Evolutionary conservation across 2,797 vertebrate genomes (phyloP), one percentile per base, ranked within the genome.

Genomic region (Hippoglossus hippoglossus): DNA sequence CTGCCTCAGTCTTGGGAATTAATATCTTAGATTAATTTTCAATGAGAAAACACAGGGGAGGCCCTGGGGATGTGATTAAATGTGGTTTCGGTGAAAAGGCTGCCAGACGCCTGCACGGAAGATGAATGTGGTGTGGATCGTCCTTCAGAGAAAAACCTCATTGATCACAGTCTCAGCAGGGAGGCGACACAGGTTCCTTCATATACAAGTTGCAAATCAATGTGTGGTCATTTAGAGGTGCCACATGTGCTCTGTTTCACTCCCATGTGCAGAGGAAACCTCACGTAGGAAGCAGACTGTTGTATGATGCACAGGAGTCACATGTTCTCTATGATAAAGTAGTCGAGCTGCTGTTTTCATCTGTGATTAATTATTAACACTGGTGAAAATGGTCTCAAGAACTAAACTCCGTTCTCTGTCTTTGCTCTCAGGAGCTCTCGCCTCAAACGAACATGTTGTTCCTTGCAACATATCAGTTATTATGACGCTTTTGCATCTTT

Each of bases 21-120:
- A 63, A 75, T 67, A 46, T 46, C 31, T 66, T 4, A 22, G 25
- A 53, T 82, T 84, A 1, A 55, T 63, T 68, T 74, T 55, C 66
- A 66, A 31, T 59, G 26, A 66, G 55, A 57, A 76, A 68, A 74
- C 73, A 75, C 36, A 21, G 18, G 41, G 39, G 24, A 74, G 60
- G n/a, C 80, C 64, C 69, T 7, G 22, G 90, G 84, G 91, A 83
- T 76, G 82, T 91, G 84, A 92, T 91, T 91, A 86, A 82, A 88
- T 74, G 52, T 75, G 54, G 21, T 82, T 81, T 63, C 55, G 82
- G 67, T 55, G 71, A 61, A 76, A 86, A 81, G 39, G 58, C 78
- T 68, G 73, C 60, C 70, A 65, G 58, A 77, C 13, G 41, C 65
- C 31, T 69, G 57, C 70, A 63, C 53, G 71, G 58, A 91, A 91